These are phyloP conservation scores for Centropyge bicolor DNA, from an alignment of 2,797 vertebrate species.

Conservation along the genomic window DNA sequence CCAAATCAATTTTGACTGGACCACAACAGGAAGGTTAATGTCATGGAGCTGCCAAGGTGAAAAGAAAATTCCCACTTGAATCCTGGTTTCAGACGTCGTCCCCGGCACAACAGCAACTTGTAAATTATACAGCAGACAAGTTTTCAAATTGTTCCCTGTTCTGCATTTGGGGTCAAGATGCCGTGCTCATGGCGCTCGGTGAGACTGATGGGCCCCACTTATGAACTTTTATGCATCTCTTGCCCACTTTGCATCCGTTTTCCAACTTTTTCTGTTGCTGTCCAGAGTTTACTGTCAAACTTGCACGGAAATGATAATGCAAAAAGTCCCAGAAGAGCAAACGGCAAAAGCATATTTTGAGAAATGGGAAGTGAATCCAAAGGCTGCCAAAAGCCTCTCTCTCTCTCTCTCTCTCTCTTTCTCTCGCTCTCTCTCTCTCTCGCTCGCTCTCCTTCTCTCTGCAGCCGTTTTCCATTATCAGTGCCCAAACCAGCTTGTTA, in stretches of 20 bases:
- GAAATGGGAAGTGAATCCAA: constrained; percentile 69
- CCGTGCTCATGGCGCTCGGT: neutral
- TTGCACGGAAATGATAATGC: constrained; percentile 43
- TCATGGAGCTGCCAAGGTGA: neutral
- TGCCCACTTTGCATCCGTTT: constrained; percentile 4
- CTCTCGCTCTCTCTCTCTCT: constrained; percentile 1
- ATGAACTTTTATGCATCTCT: constrained; percentile 10
- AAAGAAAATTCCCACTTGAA: constrained; percentile 12
- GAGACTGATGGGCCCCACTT: constrained; percentile 33
- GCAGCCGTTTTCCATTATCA: constrained; percentile 87
- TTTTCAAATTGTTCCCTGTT: constrained; percentile 19
- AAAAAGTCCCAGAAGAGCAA: constrained; percentile 45
- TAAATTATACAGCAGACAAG: constrained; percentile 22
- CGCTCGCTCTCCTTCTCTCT: constrained; percentile 33
- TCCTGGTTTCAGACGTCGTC: constrained; percentile 7
- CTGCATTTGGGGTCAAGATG: constrained; percentile 10
- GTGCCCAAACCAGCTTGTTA: constrained; percentile 85
- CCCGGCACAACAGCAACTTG: constrained; percentile 9
- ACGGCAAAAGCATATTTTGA: constrained; percentile 62
- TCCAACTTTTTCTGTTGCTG: neutral
- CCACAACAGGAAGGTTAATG: neutral
- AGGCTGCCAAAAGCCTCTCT: constrained; percentile 50
- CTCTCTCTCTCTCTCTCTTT: constrained; percentile 21
- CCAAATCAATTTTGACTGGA: neutral
- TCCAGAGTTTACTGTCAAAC: constrained; percentile 26